Conservation (phyloP, 2,113 vertebrate genomes). For the Podocnemis expansa region DNA sequence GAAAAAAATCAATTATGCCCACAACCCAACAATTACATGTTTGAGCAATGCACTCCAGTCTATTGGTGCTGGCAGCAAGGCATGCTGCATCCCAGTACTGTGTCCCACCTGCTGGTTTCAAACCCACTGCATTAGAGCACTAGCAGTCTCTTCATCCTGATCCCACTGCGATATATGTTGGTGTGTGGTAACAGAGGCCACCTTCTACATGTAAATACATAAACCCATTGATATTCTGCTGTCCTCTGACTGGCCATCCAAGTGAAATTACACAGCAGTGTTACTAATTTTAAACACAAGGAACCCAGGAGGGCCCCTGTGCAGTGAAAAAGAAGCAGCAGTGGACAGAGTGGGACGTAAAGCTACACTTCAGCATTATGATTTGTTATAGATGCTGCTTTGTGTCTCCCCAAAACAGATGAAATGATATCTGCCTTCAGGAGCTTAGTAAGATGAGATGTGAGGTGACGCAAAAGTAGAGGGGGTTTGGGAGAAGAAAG, state of each 20-base stretch:
- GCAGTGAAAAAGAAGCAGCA: not conserved
- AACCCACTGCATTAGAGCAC: not conserved
- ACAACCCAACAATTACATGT: too few relatives aligned
- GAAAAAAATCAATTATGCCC: too few relatives aligned
- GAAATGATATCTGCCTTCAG: constrained; percentile 13
- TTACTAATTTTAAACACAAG: not conserved
- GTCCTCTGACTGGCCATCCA: not conserved
- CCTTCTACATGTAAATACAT: not conserved
- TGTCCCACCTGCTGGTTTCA: too few relatives aligned
- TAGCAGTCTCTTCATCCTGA: not conserved
- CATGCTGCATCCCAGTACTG: too few relatives aligned
- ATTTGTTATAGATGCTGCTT: not conserved
- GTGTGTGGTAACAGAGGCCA: not conserved
- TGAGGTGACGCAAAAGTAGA: not conserved
- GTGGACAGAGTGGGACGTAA: not conserved
- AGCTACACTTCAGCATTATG: not conserved
- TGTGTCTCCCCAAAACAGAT: not conserved
- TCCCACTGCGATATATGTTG: not conserved
- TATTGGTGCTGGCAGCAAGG: too few relatives aligned
- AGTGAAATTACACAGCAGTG: not conserved
- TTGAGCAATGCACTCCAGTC: too few relatives aligned
- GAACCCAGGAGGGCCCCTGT: not conserved
- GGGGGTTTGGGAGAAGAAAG: not conserved
- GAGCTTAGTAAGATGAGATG: not conserved
- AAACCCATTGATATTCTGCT: not conserved